phyloP scores from a whole-genome alignment of 2,113 vertebrate genomes.

The Fulica atra region DNA sequence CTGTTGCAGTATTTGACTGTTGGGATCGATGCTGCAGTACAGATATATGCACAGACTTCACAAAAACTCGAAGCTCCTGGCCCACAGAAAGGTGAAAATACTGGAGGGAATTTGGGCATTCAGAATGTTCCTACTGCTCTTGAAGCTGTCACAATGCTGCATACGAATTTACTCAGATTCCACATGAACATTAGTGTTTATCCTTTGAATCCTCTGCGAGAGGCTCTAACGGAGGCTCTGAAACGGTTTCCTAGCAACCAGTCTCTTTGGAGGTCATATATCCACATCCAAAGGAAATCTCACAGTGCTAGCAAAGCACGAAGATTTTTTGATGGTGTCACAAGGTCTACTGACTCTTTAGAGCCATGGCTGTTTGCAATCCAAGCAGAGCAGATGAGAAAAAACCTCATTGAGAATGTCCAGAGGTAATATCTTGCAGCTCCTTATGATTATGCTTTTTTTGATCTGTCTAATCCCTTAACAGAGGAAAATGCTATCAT shows the following conservation, averaged over 20 bases:
- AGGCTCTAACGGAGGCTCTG: constrained; percentile 79
- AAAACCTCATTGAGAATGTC: constrained; percentile 83
- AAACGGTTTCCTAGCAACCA: constrained; percentile 79
- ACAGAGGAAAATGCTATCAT: background rate
- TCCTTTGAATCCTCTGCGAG: constrained; percentile 84
- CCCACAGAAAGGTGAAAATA: background rate
- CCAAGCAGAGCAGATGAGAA: constrained; percentile 88
- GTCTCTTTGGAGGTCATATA: constrained; percentile 85
- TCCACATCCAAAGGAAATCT: constrained; percentile 85
- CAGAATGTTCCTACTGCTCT: constrained; percentile 59
- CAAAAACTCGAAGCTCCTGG: constrained; percentile 66
- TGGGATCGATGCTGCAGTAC: constrained; percentile 82
- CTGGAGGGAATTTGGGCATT: background rate
- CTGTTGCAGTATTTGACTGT: constrained; percentile 93
- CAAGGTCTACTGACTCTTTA: constrained; percentile 72
- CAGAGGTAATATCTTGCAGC: constrained; percentile 78
- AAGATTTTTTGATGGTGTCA: constrained; percentile 85
- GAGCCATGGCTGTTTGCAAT: constrained; percentile 91
- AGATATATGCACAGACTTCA: constrained; percentile 76
- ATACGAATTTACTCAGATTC: constrained; percentile 80
- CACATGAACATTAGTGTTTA: constrained; percentile 80
- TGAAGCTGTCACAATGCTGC: constrained; percentile 82
- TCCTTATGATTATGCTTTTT: background rate
- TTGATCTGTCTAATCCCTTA: background rate
- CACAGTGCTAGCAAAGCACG: constrained; percentile 86